Percentiles rank a stretch among this genome's conserved stretches.
Conservation (phyloP, 2,888 invertebrate species). For the Sarcophaga subvicina region DNA sequence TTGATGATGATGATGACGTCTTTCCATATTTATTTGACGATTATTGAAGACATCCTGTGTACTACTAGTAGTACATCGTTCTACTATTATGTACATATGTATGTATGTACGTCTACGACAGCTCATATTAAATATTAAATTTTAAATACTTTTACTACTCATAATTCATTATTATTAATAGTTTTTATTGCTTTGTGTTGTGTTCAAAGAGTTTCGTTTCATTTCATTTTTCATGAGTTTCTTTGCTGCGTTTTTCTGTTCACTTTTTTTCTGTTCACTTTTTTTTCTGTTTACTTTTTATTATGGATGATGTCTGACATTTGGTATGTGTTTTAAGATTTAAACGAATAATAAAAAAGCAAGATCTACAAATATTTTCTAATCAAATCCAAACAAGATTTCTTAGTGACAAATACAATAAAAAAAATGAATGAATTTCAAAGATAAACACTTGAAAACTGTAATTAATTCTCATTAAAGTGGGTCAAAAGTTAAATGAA, state of each 20-base stretch:
- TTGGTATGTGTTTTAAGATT: constrained; percentile 63
- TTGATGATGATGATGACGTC: constrained; percentile 61
- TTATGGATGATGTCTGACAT: constrained; percentile 61
- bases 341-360: constrained; percentile 24
- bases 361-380: constrained; percentile 32
- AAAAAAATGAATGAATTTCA: not conserved
- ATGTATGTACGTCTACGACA: not conserved
- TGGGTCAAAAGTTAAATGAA: constrained; percentile 58
- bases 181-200: constrained; percentile 63
- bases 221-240: constrained; percentile 38
- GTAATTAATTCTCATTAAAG: constrained; percentile 43
- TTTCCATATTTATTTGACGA: constrained; percentile 69
- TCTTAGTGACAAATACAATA: constrained; percentile 28
- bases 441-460: constrained; percentile 3
- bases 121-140: constrained; percentile 41
- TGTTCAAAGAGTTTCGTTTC: constrained; percentile 54
- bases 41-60: constrained; percentile 72
- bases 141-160: constrained; percentile 61
- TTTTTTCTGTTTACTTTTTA: constrained; percentile 50
- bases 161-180: constrained; percentile 68
- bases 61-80: constrained; percentile 14
- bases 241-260: constrained; percentile 18
- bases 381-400: constrained; percentile 56
- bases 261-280: constrained; percentile 32
- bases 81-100: not conserved